Percentiles rank a stretch among this genome's conserved stretches.
These are phyloP conservation scores for Caenorhabditis sulstoni DNA, from an alignment of 2,888 invertebrate species.

Conservation along the genomic window DNA sequence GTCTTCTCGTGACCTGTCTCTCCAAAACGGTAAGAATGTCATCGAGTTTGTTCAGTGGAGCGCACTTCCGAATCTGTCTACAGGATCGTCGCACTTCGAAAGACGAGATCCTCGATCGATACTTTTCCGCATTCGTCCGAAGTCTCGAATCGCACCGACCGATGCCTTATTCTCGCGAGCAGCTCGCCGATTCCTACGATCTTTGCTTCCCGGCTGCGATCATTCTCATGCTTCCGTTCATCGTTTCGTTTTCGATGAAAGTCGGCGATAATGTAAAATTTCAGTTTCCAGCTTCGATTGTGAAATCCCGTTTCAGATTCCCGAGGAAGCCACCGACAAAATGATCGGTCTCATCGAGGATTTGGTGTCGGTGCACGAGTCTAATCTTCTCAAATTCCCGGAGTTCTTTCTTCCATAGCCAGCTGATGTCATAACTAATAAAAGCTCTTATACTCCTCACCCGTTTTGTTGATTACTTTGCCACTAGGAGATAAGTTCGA, in stretches of 20 bases:
- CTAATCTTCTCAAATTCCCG: conserved; percentile 24
- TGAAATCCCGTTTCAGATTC: conserved; percentile 13
- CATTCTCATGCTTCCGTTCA: conserved; percentile 48
- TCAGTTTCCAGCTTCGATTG: background rate
- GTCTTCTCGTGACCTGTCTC: conserved; percentile 38
- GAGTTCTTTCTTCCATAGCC: conserved; percentile 5
- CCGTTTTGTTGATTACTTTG: background rate
- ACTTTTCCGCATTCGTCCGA: conserved; percentile 14
- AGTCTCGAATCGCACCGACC: background rate
- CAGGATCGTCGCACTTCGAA: conserved; percentile 36
- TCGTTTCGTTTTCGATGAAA: conserved; percentile 38
- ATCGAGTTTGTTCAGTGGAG: no score
- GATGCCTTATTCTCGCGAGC: conserved; percentile 34
- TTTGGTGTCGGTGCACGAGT: conserved; percentile 23
- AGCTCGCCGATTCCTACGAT: conserved; percentile 31
- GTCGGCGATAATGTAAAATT: conserved; percentile 27
- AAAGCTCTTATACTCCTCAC: conserved; percentile 9
- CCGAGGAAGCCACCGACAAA: conserved; percentile 24
- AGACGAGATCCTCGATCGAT: conserved; percentile 17
- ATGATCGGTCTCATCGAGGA: conserved; percentile 37
- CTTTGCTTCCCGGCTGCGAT: conserved; percentile 44
- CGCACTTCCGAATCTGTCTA: background rate
- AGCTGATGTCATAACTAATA: background rate
- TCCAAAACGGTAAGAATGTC: conserved; percentile 33
- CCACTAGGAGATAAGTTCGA: no score